Evolutionary conservation across 2,888 invertebrate genomes (phyloP).

Genomic region (Rugalucina vietnamica): DNA sequence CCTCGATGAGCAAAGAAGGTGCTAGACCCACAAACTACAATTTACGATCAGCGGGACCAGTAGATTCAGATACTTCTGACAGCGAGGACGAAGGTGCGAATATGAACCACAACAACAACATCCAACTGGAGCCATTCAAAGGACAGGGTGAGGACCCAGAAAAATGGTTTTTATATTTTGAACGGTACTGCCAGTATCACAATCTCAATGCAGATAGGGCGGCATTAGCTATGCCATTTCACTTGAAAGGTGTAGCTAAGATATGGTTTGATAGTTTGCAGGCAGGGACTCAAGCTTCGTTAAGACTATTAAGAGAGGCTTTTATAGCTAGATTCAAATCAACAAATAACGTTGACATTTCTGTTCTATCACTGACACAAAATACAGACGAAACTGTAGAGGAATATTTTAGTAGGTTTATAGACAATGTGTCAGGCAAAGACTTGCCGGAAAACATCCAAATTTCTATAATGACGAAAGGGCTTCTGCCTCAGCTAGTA

Average conservation of each 20-base stretch:
- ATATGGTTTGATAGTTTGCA: not conserved
- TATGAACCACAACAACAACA: not conserved
- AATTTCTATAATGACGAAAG: not conserved
- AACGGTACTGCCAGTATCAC: not conserved
- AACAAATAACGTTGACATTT: not conserved
- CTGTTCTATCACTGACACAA: not conserved
- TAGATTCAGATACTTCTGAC: not conserved
- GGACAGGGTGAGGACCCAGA: not conserved
- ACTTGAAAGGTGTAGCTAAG: not conserved
- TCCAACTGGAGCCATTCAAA: not conserved
- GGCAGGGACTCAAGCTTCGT: not conserved
- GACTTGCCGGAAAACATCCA: not conserved
- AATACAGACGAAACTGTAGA: not conserved
- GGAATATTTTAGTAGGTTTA: not conserved
- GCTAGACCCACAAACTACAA: not conserved
- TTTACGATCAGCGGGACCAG: not conserved
- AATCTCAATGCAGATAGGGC: not conserved
- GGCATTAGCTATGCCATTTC: not conserved
- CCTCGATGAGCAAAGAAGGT: not conserved
- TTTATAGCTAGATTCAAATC: not conserved
- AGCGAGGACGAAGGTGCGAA: not conserved
- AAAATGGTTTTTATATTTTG: not conserved
- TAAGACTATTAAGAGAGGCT: not conserved
- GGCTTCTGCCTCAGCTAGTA: not conserved
- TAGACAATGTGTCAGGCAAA: not conserved